Evolutionary conservation across 2,113 vertebrate species (phyloP).

Genomic region (Pollimyrus isidori): DNA sequence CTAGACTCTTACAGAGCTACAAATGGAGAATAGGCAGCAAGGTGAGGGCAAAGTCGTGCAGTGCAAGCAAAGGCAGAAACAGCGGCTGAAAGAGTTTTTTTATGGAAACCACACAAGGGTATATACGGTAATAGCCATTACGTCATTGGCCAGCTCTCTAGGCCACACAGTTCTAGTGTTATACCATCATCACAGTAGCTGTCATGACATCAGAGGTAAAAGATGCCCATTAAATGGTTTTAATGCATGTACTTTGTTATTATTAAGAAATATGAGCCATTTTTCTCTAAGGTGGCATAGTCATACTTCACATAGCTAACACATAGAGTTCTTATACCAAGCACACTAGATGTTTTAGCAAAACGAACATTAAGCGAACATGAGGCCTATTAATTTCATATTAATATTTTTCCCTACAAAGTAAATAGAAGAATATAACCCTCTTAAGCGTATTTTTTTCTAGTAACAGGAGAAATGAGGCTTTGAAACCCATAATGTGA

Average conservation of each 20-base stretch:
- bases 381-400: background rate
- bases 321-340: background rate
- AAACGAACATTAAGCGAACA: background rate
- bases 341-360: background rate
- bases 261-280: slow-evolving; percentile 13
- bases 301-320: background rate
- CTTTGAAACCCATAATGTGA: background rate
- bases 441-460: background rate
- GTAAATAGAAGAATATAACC: background rate
- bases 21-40: background rate
- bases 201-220: slow-evolving; percentile 7
- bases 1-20: background rate
- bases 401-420: background rate
- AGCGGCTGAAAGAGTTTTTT: background rate
- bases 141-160: background rate
- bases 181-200: slow-evolving; percentile 11
- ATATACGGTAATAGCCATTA: slow-evolving; percentile 1
- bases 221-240: slow-evolving; percentile 7
- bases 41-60: background rate
- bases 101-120: background rate
- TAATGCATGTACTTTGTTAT: slow-evolving; percentile 10
- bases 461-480: background rate
- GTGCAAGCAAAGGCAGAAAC: background rate
- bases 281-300: background rate
- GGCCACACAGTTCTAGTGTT: slow-evolving; percentile 1